Base-by-base conservation (phyloP, 2,797 vertebrate species). In the Pseudomugil gertrudae region DNA sequence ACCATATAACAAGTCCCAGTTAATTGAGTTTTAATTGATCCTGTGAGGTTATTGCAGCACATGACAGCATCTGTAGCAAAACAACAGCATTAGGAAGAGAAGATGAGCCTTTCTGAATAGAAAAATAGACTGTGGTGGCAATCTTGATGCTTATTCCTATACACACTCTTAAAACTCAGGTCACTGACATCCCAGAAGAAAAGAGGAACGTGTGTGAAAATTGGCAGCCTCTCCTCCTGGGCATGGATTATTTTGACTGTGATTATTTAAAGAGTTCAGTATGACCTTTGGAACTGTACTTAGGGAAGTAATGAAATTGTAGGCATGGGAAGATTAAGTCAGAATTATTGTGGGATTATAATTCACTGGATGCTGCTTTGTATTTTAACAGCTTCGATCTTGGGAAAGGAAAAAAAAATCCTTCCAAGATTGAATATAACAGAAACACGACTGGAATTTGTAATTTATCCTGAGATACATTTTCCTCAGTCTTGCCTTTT, bases 21-120 rank as follows among this genome's bases (percentile, higher is more conserved):
- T 87, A 84, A 90, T 83, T 86, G 84, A 68, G 76, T 89, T 91
- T 86, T 85, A 89, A 91, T 90, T 88, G 89, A 91, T 86, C 82
- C 63, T 3, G 74, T 50, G 59, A 50, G 80, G 75, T 32, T 73
- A 30, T 57, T 40, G 61, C 72, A 68, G 66, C 65, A 74, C 10
- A 14, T 64, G 81, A 74, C 68, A 56, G 59, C 30, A 27, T 72
- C 29, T 58, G 0, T 50, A 17, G 9, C 19, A 64, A 70, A 76
- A 57, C 59, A 62, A 65, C 53, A 57, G 23, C 45, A n/a, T 43
- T 47, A 78, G n/a, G 50, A 69, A 36, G 51, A 79, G 60, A 73
- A 19, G 19, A 35, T 17, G 60, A 82, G 40, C 60, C 32, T 21
- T 40, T 55, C 50, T 13, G 53, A 51, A 57, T 73, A 59, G 50